Conservation (phyloP, 1,140 invertebrate genomes). For the Platorchestia sp. region DNA sequence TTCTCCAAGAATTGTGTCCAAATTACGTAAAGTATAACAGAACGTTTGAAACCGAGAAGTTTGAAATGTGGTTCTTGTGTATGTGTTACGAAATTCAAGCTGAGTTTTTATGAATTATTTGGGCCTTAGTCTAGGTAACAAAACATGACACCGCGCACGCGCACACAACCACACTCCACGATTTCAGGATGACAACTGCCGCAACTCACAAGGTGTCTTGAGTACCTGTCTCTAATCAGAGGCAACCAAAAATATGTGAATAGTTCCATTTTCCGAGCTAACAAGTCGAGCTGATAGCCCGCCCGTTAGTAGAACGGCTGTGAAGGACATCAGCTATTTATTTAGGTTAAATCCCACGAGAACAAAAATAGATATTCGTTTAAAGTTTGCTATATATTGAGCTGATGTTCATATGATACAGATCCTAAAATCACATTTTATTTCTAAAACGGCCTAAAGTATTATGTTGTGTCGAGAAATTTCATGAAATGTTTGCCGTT, state of each 20-base stretch:
- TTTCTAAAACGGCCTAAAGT: too few species aligned
- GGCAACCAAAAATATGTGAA: constrained; percentile 26
- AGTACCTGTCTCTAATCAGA: constrained; percentile 43
- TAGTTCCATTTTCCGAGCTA: background rate
- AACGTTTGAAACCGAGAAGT: background rate
- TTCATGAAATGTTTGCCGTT: too few species aligned
- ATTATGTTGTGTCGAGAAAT: too few species aligned
- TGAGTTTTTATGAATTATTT: background rate
- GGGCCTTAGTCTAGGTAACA: background rate
- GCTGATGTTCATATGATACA: too few species aligned
- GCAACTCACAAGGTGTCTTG: constrained; percentile 10
- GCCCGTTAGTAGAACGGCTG: background rate
- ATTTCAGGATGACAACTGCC: background rate
- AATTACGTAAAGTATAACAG: background rate
- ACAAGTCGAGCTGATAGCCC: background rate
- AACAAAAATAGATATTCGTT: too few species aligned
- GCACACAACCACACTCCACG: background rate
- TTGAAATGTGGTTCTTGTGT: background rate
- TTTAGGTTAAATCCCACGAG: too few species aligned
- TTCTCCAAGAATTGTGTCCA: background rate
- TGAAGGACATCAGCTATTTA: too few species aligned
- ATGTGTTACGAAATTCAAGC: background rate
- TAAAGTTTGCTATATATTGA: too few species aligned
- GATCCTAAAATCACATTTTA: too few species aligned
- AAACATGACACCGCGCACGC: background rate